Base-by-base conservation (phyloP, 2,113 vertebrate genomes). In the Pelodiscus sinensis region DNA sequence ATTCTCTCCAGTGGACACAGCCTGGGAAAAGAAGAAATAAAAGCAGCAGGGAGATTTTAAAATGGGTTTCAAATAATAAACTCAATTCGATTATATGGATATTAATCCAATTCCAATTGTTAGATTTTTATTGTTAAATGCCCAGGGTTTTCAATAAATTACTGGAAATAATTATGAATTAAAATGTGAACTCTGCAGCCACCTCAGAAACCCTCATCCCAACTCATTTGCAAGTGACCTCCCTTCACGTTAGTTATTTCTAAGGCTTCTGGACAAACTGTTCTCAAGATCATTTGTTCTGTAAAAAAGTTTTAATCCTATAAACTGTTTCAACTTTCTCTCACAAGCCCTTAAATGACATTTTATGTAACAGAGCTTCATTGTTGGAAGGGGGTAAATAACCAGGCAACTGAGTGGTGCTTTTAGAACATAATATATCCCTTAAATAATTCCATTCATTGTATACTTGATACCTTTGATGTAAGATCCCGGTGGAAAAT, bases 401-500 rank as follows among this genome's bases (percentile, higher is more conserved):
- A n/a, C 5, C 18, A 25, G 92, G 6, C 9, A 56, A 85, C 6
- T 52, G 86, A 9, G 73, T 25, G 24, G 38, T 50, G 73, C 52
- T 56, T 25, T 56, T 81, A 55, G 52, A 55, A 9, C 21, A 38
- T 38, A 85, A 15, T 10, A 88, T 1, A 19, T 83, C 68, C 50
- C 58, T 75, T 83, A 9, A 65, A 35, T 87, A 6, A 73, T 58
- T 85, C 57, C 14, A 57, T 90, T 55, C 4, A 68, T 71, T 86
- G 89, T 77, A 60, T 52, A 52, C 85, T 65, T 0, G 1, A 60
- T 97, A 99, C 99, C 99, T 99, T 99, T 84, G 99, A 99, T 92
- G 99, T 99, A 96, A 99, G 99, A 97, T 99, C 99, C 87, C 99
- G 97, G 97, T 99, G 99, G 98, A 99, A 99, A 97, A 99, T 99